Conservation (phyloP, 1,140 invertebrate species). For the Zeugodacus cucurbitae region DNA sequence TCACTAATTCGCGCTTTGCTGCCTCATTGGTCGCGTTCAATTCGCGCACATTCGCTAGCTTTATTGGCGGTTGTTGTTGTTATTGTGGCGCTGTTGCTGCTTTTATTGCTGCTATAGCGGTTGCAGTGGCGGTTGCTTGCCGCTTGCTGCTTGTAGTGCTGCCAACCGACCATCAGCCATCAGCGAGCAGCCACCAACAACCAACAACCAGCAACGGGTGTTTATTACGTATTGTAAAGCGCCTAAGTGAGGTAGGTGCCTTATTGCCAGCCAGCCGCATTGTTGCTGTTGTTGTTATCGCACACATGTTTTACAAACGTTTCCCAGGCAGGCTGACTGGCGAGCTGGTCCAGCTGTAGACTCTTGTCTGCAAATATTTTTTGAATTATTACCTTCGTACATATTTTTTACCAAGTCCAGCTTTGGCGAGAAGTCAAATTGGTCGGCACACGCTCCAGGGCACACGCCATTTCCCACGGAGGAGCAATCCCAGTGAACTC, state of each 20-base stretch:
- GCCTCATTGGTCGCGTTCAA: conserved; percentile 33
- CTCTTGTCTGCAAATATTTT: conserved; percentile 42
- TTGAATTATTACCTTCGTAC: conserved; percentile 42
- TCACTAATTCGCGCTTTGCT: conserved; percentile 26
- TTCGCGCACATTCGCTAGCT: not conserved
- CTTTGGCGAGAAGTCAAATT: conserved; percentile 61
- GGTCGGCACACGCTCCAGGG: conserved; percentile 67
- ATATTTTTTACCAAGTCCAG: conserved; percentile 40
- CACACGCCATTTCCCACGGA: conserved; percentile 68
- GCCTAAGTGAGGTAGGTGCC: conserved; percentile 1
- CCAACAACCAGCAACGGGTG: conserved; percentile 11
- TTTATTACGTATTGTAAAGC: conserved; percentile 38
- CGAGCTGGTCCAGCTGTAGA: not conserved
- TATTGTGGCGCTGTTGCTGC: not conserved
- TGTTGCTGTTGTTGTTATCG: conserved; percentile 8
- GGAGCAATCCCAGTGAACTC: conserved; percentile 44
- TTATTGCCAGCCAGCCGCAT: not conserved
- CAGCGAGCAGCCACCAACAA: not conserved
- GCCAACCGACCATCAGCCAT: conserved; percentile 12
- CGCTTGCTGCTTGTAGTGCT: conserved; percentile 33
- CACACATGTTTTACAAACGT: conserved; percentile 30
- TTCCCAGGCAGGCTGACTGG: not conserved
- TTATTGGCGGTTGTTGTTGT: not conserved
- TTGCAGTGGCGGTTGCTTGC: conserved; percentile 25
- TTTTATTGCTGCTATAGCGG: not conserved